Conservation (phyloP, 2,888 invertebrate species). For the Tetranychus piercei region DNA sequence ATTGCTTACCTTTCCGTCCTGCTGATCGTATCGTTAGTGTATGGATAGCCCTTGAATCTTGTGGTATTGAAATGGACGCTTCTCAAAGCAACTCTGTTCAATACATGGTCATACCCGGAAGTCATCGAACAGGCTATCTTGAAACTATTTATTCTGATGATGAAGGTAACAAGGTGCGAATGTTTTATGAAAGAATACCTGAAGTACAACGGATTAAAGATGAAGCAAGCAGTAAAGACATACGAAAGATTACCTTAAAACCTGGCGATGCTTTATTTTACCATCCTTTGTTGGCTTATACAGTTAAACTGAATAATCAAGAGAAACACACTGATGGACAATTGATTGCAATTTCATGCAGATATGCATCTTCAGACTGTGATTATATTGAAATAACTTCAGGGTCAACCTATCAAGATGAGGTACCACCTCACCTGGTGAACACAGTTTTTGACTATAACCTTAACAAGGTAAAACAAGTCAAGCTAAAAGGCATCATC, state of each 20-base stretch:
- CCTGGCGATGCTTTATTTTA: conserved; percentile 14
- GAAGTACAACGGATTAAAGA: not conserved
- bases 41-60: conserved; percentile 10
- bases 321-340: not conserved
- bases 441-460: not conserved
- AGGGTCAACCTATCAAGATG: not conserved
- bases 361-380: conserved; percentile 14
- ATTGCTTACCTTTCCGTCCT: conserved; percentile 13
- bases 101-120: conserved; percentile 3
- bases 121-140: conserved; percentile 6
- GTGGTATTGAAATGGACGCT: not conserved
- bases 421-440: not conserved
- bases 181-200: conserved; percentile 10
- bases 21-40: conserved; percentile 9
- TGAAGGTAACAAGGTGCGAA: not conserved
- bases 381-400: conserved; percentile 9
- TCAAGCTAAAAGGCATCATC: too few relatives aligned
- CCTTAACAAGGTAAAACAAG: not conserved
- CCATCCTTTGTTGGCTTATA: conserved; percentile 12
- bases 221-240: not conserved
- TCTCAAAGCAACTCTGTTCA: not conserved
- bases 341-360: not conserved
- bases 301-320: not conserved
- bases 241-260: conserved; percentile 5
- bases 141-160: not conserved